A percentile compares a stretch with the other conserved stretches of the same genome.
These are phyloP conservation scores for Elephantulus edwardii DNA, from an alignment of 2,113 vertebrate genomes.

Conservation along the genomic window DNA sequence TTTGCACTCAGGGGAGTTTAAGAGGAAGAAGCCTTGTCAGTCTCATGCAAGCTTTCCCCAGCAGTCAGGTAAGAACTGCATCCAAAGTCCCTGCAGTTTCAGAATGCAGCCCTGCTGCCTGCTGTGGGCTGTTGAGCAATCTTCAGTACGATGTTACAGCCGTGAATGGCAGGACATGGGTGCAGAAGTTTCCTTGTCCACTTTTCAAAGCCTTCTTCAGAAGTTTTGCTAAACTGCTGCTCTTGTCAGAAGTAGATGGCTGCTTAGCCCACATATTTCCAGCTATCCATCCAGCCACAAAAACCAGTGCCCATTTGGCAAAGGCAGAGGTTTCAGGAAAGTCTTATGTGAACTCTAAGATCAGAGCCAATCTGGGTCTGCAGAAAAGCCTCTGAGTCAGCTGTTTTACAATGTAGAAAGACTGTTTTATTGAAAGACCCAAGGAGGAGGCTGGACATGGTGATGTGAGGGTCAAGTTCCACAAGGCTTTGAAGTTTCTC, in stretches of 20 bases:
- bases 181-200: neutral
- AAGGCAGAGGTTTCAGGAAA: neutral
- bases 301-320: neutral
- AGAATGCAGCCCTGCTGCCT: too few species aligned
- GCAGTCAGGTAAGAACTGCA: neutral
- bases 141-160: neutral
- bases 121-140: neutral
- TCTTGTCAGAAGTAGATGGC: slow-evolving; percentile 38
- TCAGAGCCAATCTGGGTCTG: neutral
- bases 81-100: neutral
- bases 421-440: neutral
- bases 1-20: neutral
- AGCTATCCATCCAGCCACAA: neutral
- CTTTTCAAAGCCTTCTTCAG: slow-evolving; percentile 22
- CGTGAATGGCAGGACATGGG: neutral
- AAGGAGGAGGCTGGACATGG: neutral
- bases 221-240: neutral
- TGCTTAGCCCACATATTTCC: neutral
- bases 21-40: neutral
- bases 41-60: neutral
- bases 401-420: neutral
- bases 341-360: neutral
- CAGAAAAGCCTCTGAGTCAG: neutral
- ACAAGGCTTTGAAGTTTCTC: neutral
- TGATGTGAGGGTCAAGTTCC: neutral